phyloP scores from a whole-genome alignment of 2,113 vertebrate species.

The Lanius collurio region DNA sequence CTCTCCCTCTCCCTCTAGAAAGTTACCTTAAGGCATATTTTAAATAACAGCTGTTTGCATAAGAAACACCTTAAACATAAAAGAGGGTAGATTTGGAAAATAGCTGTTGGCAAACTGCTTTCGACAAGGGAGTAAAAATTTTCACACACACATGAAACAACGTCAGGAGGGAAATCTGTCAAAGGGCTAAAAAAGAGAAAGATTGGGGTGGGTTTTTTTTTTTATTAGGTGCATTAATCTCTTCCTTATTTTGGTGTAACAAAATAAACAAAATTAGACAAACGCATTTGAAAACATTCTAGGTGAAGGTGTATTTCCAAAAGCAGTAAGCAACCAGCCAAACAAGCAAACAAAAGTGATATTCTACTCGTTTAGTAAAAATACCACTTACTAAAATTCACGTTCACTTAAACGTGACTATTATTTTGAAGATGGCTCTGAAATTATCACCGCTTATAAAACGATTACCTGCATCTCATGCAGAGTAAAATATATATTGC shows the following conservation, averaged over 20 bases:
- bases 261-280: constrained; percentile 14
- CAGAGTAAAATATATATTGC: not conserved
- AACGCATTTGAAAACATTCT: not conserved
- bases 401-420: not conserved
- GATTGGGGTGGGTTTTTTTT: not conserved
- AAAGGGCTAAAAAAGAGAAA: not conserved
- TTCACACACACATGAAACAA: not conserved
- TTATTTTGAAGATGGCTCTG: constrained; percentile 11
- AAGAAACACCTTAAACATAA: not conserved
- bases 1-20: not conserved
- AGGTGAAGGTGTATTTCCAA: not conserved
- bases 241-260: not conserved
- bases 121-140: not conserved
- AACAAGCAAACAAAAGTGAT: not conserved
- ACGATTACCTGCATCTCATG: not conserved
- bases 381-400: not conserved
- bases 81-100: not conserved
- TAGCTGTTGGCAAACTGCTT: not conserved
- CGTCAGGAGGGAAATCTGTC: not conserved
- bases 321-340: not conserved
- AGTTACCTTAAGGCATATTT: constrained; percentile 33
- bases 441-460: constrained; percentile 14
- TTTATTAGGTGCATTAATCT: not conserved
- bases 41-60: constrained; percentile 23
- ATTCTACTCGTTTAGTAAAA: not conserved